Percentiles rank a stretch among this genome's conserved stretches.
phyloP scores from a whole-genome alignment of 2,113 vertebrate genomes.

The Alligator mississippiensis region DNA sequence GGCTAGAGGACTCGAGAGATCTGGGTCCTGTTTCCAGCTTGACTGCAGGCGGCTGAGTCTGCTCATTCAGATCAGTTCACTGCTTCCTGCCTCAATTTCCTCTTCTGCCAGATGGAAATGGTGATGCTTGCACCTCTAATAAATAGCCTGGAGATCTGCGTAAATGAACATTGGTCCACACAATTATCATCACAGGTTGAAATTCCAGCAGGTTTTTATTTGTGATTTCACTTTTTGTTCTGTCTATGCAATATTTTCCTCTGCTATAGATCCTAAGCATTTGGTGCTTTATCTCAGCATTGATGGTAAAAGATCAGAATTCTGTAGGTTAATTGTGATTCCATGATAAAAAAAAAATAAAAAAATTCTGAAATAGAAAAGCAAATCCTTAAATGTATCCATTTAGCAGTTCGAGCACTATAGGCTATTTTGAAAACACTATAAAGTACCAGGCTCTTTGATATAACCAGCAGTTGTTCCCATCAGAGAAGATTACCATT shows the following conservation, averaged over 20 bases:
- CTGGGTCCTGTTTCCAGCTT: background rate
- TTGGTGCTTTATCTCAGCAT: constrained; percentile 33
- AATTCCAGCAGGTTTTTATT: constrained; percentile 31
- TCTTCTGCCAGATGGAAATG: constrained; percentile 27
- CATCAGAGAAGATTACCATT: constrained; percentile 65
- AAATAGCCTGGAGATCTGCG: background rate
- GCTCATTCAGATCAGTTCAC: background rate
- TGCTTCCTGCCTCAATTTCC: background rate
- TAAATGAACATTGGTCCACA: background rate
- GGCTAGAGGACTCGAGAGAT: background rate
- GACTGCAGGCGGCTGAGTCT: background rate
- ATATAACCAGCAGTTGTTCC: constrained; percentile 36
- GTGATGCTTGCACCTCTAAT: constrained; percentile 7
- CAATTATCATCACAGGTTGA: background rate
- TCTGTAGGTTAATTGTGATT: constrained; percentile 47
- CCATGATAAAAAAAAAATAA: constrained; percentile 24
- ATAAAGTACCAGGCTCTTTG: constrained; percentile 37
- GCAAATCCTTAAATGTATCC: constrained; percentile 26
- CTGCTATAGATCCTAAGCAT: constrained; percentile 27
- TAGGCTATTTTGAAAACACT: constrained; percentile 61
- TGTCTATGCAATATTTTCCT: background rate
- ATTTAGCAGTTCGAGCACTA: constrained; percentile 28
- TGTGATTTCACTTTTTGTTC: constrained; percentile 28
- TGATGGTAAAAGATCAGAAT: constrained; percentile 64
- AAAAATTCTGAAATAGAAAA: background rate